Percentiles rank a stretch among this genome's conserved stretches.
Evolutionary conservation across 2,113 vertebrate species (phyloP).

Genomic region (Telmatochromis bifrenatus): DNA sequence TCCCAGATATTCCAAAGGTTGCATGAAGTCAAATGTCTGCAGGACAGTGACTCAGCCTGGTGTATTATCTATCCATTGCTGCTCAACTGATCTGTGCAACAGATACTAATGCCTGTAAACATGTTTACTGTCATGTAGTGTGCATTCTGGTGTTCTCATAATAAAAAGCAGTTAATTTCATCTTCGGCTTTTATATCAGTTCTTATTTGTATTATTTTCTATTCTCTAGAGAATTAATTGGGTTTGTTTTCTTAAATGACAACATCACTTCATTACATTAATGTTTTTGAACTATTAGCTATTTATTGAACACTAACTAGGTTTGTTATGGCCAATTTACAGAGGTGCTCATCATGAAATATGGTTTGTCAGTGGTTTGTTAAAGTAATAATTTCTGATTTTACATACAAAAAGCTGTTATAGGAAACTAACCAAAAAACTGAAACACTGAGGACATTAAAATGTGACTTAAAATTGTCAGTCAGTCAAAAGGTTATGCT

Average conservation of each 20-base stretch:
- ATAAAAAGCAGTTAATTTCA: not conserved
- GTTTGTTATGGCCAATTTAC: not conserved
- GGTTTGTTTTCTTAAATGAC: not conserved
- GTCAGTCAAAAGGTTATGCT: not conserved
- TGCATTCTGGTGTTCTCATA: not conserved
- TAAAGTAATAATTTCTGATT: not conserved
- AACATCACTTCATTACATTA: not conserved
- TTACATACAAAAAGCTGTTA: not conserved
- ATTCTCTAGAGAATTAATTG: not conserved
- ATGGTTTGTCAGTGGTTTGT: not conserved
- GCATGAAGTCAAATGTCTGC: not conserved
- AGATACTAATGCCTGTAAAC: not conserved
- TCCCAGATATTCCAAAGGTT: not conserved
- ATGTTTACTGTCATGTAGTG: not conserved
- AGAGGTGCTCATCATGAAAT: not conserved
- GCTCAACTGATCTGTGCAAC: not conserved
- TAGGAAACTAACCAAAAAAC: not conserved
- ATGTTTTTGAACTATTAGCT: not conserved
- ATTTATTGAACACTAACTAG: not conserved
- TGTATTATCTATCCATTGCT: not conserved
- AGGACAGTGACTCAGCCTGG: accelerated
- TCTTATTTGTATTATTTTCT: not conserved
- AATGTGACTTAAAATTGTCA: not conserved
- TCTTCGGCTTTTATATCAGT: not conserved
- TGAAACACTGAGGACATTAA: not conserved